Percentiles rank a stretch among this genome's conserved stretches.
Conservation (phyloP, 2,113 vertebrate species). For the Notarius lentiginosus region DNA sequence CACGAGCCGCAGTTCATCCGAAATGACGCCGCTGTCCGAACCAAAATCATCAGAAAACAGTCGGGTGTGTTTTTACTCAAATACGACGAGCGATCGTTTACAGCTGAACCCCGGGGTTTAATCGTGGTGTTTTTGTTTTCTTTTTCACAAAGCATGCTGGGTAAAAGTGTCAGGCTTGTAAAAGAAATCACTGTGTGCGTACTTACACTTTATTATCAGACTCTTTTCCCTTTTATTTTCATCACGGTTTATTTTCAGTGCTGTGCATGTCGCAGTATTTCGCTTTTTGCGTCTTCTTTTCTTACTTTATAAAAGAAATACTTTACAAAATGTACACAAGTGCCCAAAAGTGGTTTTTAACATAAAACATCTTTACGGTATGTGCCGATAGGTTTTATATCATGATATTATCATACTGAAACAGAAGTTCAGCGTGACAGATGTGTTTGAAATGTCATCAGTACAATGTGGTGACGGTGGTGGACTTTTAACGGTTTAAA, state of each 20-base stretch:
- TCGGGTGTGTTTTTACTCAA: background rate
- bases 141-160: constrained; percentile 31
- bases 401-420: background rate
- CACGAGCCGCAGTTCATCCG: background rate
- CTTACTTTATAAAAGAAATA: background rate
- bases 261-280: background rate
- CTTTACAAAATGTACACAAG: background rate
- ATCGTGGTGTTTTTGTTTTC: background rate
- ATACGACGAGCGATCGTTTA: background rate
- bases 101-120: background rate
- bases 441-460: background rate
- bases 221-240: background rate
- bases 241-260: background rate
- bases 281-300: background rate
- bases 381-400: background rate
- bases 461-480: background rate
- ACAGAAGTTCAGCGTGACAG: background rate
- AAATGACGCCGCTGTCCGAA: background rate
- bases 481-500: background rate
- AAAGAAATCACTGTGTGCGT: constrained; percentile 20
- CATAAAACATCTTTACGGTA: background rate
- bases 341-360: background rate
- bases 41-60: background rate
- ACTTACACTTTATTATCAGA: background rate
- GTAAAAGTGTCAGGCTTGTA: constrained; percentile 1